These are phyloP conservation scores for Virgularia gustaviana DNA, from an alignment of 92 coral and sea anemone genomes.

Conservation along the genomic window DNA sequence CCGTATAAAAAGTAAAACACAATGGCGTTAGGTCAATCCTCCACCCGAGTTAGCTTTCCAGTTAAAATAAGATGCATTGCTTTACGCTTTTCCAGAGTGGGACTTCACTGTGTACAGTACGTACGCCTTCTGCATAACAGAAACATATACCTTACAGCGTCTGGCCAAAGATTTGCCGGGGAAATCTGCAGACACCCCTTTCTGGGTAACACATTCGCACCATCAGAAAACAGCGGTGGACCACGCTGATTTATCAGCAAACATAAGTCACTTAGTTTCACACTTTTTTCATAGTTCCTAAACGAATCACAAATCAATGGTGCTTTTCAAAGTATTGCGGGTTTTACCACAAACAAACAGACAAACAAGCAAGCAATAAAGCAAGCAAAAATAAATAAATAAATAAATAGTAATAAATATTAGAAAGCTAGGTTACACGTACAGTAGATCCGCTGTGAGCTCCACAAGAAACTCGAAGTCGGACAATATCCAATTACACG, in stretches of 20 bases:
- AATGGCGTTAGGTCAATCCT: neutral
- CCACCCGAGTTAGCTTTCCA: neutral
- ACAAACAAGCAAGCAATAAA: no score
- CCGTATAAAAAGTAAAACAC: neutral
- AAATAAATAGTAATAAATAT: no score
- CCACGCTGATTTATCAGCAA: constrained; percentile 19
- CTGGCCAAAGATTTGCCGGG: constrained; percentile 88
- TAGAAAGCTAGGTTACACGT: no score
- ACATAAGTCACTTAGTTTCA: constrained; percentile 21
- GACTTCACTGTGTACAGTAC: constrained; percentile 23
- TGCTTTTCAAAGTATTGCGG: no score
- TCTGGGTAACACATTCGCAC: constrained; percentile 49
- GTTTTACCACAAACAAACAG: no score
- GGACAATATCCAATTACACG: no score
- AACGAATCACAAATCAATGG: neutral
- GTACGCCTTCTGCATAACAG: neutral
- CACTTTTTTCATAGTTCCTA: neutral
- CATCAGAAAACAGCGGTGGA: constrained; percentile 16
- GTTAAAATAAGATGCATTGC: neutral
- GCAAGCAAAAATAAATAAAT: no score
- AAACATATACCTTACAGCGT: constrained; percentile 55
- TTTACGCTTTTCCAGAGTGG: no score
- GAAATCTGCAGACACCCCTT: constrained; percentile 82
- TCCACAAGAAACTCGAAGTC: no score
- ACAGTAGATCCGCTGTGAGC: no score